phyloP scores from a whole-genome alignment of 2,888 invertebrate species.

The Caenorhabditis drosophilae region DNA sequence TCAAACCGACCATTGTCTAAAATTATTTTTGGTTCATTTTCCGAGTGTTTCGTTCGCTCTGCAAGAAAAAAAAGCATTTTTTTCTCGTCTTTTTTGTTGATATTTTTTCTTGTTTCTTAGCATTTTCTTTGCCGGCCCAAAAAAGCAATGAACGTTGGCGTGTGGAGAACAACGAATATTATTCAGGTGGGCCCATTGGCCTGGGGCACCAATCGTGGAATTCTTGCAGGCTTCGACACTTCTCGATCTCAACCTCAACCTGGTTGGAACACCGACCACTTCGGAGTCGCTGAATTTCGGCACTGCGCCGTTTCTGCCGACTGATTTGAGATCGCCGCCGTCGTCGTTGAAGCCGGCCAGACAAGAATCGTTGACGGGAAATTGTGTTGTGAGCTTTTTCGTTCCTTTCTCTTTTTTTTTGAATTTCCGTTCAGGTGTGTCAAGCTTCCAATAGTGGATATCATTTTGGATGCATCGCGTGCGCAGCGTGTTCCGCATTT shows the following conservation, averaged over 20 bases:
- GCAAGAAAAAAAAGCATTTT: background rate
- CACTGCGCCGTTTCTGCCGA: background rate
- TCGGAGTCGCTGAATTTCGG: too few species aligned
- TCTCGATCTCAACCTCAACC: too few species aligned
- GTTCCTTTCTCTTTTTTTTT: background rate
- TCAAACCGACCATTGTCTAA: too few species aligned
- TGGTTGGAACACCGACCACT: background rate
- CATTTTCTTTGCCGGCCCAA: too few species aligned
- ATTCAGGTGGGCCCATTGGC: too few species aligned
- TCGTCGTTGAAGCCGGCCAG: background rate
- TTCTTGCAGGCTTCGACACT: background rate
- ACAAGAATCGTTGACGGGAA: background rate
- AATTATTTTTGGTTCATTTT: background rate
- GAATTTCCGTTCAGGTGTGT: conserved; percentile 11
- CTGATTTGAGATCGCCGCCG: background rate
- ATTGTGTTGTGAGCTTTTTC: background rate
- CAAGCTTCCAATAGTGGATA: conserved; percentile 15
- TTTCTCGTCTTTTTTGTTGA: too few species aligned
- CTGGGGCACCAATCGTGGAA: too few species aligned
- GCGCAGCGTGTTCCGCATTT: conserved; percentile 33
- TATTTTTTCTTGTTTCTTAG: too few species aligned
- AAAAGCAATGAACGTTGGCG: too few species aligned
- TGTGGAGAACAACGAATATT: too few species aligned
- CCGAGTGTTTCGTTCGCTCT: background rate
- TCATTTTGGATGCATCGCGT: conserved; percentile 33